These are phyloP conservation scores for Haplochromis vanheusdeni DNA, from an alignment of 2,113 vertebrate species.

Conservation along the genomic window DNA sequence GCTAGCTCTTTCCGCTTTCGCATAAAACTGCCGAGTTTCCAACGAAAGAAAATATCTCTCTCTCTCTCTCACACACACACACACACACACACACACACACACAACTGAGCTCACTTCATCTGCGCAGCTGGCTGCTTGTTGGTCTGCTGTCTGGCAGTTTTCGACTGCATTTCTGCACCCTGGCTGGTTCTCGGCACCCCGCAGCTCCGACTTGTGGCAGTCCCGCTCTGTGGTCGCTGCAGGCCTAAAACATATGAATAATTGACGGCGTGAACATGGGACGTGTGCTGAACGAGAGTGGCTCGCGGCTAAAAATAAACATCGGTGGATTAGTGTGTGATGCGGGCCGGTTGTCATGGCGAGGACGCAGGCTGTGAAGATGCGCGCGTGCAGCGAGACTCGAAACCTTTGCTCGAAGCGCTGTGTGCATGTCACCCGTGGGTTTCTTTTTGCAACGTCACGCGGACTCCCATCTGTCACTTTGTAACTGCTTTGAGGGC, in stretches of 20 bases:
- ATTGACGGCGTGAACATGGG: slow-evolving; percentile 28
- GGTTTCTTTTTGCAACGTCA: background rate
- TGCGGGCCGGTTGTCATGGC: slow-evolving; percentile 10
- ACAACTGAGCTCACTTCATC: background rate
- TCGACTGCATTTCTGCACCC: background rate
- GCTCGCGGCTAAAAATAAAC: slow-evolving; percentile 48
- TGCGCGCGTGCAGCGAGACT: background rate
- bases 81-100: background rate
- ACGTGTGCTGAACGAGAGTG: background rate
- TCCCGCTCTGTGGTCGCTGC: background rate
- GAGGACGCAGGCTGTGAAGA: background rate
- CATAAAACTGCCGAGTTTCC: background rate
- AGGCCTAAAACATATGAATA: slow-evolving; percentile 31
- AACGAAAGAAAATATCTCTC: background rate
- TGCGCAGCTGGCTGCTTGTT: background rate
- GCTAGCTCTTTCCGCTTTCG: background rate
- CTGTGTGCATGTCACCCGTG: background rate
- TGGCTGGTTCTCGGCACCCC: background rate
- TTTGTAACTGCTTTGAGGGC: background rate
- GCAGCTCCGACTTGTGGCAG: background rate
- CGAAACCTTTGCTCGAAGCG: background rate
- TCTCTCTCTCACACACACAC: background rate
- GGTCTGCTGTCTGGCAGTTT: background rate
- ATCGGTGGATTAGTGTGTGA: background rate
- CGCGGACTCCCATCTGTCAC: background rate